Evolutionary conservation across 2,888 invertebrate genomes (phyloP).

Genomic region (Pegoplata infirma): DNA sequence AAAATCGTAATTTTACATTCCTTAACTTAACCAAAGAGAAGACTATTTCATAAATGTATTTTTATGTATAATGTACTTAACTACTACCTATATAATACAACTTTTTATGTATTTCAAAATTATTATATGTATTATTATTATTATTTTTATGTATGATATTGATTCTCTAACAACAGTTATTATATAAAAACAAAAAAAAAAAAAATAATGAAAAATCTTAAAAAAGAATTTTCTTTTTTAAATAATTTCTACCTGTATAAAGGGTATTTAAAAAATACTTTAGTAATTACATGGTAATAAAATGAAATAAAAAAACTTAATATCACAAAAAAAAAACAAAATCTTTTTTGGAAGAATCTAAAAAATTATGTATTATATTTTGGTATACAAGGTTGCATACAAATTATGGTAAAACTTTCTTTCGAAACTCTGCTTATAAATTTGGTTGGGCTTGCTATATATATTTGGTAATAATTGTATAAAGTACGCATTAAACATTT

Average conservation of each 20-base stretch:
- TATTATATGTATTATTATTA: constrained; percentile 31
- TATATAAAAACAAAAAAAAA: constrained; percentile 1
- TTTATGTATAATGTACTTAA: constrained; percentile 64
- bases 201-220: too few species aligned
- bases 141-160: constrained; percentile 17
- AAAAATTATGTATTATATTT: background rate
- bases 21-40: constrained; percentile 60
- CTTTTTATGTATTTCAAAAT: constrained; percentile 31
- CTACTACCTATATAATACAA: constrained; percentile 32
- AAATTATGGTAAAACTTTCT: background rate
- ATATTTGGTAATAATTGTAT: constrained; percentile 24
- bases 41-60: constrained; percentile 57
- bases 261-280: constrained; percentile 52
- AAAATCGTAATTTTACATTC: constrained; percentile 35
- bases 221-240: constrained; percentile 31
- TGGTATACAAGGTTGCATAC: background rate
- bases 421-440: background rate
- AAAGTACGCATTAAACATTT: background rate
- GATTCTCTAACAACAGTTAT: constrained; percentile 37
- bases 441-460: background rate
- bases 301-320: constrained; percentile 4
- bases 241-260: constrained; percentile 34
- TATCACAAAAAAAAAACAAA: constrained; percentile 28
- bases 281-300: constrained; percentile 50
- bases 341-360: constrained; percentile 19